A percentile compares a stretch with the other conserved stretches of the same genome.
These are phyloP conservation scores for Aphidius ervi DNA, from an alignment of 1,140 invertebrate species.

Conservation along the genomic window DNA sequence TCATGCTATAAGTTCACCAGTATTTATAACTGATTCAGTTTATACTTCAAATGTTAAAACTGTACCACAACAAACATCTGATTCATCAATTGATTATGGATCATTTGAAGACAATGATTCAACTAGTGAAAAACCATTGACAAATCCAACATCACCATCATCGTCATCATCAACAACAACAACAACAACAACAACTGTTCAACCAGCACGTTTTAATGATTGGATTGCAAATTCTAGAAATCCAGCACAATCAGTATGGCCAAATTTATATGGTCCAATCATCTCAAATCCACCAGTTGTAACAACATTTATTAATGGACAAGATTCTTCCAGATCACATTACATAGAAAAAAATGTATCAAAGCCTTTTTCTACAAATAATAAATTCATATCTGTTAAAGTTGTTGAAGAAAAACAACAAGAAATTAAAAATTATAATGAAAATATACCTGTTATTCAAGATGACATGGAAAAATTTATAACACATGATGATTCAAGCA, in stretches of 20 bases:
- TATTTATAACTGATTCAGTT: conserved; percentile 41
- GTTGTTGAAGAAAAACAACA: too few relatives aligned
- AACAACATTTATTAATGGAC: too few relatives aligned
- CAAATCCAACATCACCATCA: conserved; percentile 15
- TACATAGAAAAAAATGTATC: too few relatives aligned
- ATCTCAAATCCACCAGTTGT: too few relatives aligned
- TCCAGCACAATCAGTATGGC: too few relatives aligned
- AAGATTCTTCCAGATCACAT: too few relatives aligned
- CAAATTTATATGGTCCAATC: too few relatives aligned
- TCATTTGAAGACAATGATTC: neutral
- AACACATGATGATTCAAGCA: neutral
- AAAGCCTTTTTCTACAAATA: too few relatives aligned
- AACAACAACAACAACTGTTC: neutral
- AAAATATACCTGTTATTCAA: neutral
- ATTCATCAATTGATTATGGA: conserved; percentile 20
- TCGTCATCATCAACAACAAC: neutral
- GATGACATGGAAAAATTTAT: conserved; percentile 1
- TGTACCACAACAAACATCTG: conserved; percentile 11
- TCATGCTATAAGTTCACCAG: conserved; percentile 42
- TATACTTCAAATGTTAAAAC: conserved; percentile 27
- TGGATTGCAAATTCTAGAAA: too few relatives aligned
- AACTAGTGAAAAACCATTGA: conserved; percentile 39
- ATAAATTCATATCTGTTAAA: too few relatives aligned
- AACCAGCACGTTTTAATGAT: too few relatives aligned
- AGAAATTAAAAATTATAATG: neutral